These are phyloP conservation scores for Lasius platythorax DNA, from an alignment of 2,888 invertebrate genomes.

Conservation along the genomic window DNA sequence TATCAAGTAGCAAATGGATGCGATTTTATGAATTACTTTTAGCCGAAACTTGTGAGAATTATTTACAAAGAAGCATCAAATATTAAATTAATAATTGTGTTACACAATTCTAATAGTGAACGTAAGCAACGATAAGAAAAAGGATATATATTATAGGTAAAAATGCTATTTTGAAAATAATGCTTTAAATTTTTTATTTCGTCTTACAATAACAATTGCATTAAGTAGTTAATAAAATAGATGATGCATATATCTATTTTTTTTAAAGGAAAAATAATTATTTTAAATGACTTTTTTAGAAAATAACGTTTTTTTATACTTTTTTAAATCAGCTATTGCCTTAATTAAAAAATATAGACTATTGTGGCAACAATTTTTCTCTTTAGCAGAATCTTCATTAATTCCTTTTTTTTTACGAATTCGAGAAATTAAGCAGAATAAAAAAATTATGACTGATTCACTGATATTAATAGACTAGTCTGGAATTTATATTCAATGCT, in stretches of 20 bases:
- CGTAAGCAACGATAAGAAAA: neutral
- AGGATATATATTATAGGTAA: neutral
- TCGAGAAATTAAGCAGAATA: neutral
- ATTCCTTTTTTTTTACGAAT: neutral
- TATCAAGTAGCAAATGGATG: neutral
- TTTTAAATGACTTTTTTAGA: constrained; percentile 5
- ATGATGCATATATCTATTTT: neutral
- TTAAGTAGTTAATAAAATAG: neutral
- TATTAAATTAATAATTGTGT: constrained; percentile 14
- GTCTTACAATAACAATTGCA: neutral
- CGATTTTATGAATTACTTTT: neutral
- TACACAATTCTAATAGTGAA: neutral
- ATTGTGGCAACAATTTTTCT: neutral
- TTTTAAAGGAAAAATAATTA: neutral
- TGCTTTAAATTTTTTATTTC: neutral
- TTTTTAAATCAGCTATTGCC: neutral
- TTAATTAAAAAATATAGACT: constrained; percentile 1
- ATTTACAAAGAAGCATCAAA: neutral
- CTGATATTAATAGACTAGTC: neutral
- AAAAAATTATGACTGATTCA: neutral
- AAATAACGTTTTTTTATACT: neutral
- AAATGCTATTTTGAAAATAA: neutral
- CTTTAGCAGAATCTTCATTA: neutral
- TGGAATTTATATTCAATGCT: neutral
- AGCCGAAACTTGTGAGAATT: neutral